A percentile compares a stretch with the other conserved stretches of the same genome.
phyloP scores from a whole-genome alignment of 2,888 invertebrate species.

The Ormyrus nitidulus region DNA sequence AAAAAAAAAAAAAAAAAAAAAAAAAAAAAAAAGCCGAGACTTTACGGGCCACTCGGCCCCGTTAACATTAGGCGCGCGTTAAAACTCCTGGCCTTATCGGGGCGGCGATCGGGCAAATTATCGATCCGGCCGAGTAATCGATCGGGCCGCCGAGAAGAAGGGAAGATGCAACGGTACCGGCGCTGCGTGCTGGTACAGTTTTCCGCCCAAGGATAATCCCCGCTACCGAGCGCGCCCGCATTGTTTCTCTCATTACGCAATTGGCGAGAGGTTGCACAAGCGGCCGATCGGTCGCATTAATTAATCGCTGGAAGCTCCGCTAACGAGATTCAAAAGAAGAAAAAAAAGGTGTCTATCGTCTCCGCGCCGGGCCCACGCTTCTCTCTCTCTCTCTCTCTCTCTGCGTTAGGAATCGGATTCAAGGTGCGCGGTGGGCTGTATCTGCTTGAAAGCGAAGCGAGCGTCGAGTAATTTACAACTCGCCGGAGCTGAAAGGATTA shows the following conservation, averaged over 20 bases:
- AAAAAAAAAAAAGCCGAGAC: neutral
- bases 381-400: neutral
- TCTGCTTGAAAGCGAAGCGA: too few species aligned
- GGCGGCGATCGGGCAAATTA: slow-evolving; percentile 35
- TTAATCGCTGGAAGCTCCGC: slow-evolving; percentile 26
- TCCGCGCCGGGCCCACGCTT: neutral
- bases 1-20: neutral
- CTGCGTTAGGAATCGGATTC: slow-evolving; percentile 1
- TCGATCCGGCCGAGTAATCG: slow-evolving; percentile 46
- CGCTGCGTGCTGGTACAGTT: neutral
- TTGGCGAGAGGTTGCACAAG: neutral
- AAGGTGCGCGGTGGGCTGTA: slow-evolving; percentile 9
- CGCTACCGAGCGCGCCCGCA: neutral
- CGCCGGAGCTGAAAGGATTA: too few species aligned
- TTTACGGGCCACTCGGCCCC: neutral
- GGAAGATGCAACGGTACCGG: neutral
- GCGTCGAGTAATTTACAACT: too few species aligned
- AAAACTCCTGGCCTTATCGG: slow-evolving; percentile 15
- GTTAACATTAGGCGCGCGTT: neutral
- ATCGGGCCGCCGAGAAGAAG: slow-evolving; percentile 40
- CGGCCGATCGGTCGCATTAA: slow-evolving; percentile 23
- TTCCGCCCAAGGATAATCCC: slow-evolving; percentile 30
- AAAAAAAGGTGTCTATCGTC: neutral
- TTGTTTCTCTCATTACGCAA: slow-evolving; percentile 37
- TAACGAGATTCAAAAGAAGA: slow-evolving; percentile 35